Evolutionary conservation across 2,888 invertebrate genomes (phyloP), one percentile per base, ranked within the genome.

Genomic region (Rosalia funebris): DNA sequence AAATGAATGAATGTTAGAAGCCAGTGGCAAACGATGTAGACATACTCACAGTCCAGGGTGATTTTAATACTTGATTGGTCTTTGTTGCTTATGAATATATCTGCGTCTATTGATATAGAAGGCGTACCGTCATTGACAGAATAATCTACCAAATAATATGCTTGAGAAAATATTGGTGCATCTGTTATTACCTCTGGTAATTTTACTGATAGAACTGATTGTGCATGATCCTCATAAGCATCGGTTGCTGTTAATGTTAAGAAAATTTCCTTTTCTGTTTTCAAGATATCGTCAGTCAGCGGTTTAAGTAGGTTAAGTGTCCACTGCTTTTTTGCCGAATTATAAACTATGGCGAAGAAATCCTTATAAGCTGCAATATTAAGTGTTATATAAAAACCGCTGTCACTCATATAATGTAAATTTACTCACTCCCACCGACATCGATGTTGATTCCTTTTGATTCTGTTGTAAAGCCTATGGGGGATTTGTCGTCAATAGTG

Each of bases 371-470:
- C 52, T 53, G n/a, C n/a, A 42, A 53, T 31, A 14, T 37, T 32
- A 48, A 39, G 7, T 25, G 25, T 25, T n/a, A n/a, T n/a, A n/a
- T n/a, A n/a, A n/a, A n/a, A n/a, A n/a, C n/a, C n/a, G n/a, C n/a
- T n/a, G n/a, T n/a, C n/a, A 25, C 3, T 25, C 4, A 25, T 25
- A 25, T n/a, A n/a, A n/a, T n/a, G n/a, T n/a, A n/a, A n/a, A n/a
- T n/a, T n/a, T 32, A 65, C 67, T 68, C 60, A 68, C 67, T 17
- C 4, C 52, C 50, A 11, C 45, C 53, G 5, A 52, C 34, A 4
- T 31, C 48, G 16, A 68, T 37, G 3, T 2, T 17, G 7, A 57
- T 55, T 1, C 11, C 7, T 1, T 16, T 25, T 11, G 25, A 46
- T 16, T 52, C 50, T 1, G 57, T 48, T 36, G 52, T 52, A 52